These are phyloP conservation scores for Xanthia icteritia DNA, from an alignment of 2,888 invertebrate genomes.

Conservation along the genomic window DNA sequence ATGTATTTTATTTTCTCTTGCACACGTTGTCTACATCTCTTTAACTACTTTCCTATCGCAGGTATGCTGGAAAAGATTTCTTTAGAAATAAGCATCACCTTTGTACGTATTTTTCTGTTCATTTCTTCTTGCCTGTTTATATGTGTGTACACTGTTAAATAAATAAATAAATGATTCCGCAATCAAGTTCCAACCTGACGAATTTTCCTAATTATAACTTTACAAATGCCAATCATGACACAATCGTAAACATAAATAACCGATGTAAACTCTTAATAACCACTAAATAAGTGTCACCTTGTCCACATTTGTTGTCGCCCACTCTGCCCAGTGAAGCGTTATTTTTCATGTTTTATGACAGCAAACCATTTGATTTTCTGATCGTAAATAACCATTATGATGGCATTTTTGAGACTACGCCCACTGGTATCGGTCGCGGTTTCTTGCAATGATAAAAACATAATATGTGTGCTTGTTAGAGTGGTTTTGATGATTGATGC, in stretches of 20 bases:
- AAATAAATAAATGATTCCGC: neutral
- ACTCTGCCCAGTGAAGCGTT: conserved; percentile 60
- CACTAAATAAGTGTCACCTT: conserved; percentile 63
- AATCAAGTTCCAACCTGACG: neutral
- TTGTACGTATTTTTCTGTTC: too few species aligned
- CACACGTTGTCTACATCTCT: too few species aligned
- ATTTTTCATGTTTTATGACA: conserved; percentile 78
- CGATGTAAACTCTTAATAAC: conserved; percentile 34
- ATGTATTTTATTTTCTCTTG: too few species aligned
- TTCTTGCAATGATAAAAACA: conserved; percentile 57
- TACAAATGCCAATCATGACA: conserved; percentile 11
- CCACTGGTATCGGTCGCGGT: conserved; percentile 69
- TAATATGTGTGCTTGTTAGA: conserved; percentile 33
- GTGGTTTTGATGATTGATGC: conserved; percentile 43
- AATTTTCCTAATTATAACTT: conserved; percentile 23
- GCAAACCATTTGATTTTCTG: conserved; percentile 72
- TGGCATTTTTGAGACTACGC: conserved; percentile 60
- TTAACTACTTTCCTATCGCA: too few species aligned
- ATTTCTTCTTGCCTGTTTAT: too few species aligned
- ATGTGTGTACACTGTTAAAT: too few species aligned
- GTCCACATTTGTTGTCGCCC: conserved; percentile 62
- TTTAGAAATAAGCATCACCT: too few species aligned
- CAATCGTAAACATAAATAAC: conserved; percentile 42
- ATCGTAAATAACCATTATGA: conserved; percentile 73
- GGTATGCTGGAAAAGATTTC: too few species aligned